A percentile compares a stretch with the other conserved stretches of the same genome.
phyloP scores from a whole-genome alignment of 2,113 vertebrate species.

The Ia io region DNA sequence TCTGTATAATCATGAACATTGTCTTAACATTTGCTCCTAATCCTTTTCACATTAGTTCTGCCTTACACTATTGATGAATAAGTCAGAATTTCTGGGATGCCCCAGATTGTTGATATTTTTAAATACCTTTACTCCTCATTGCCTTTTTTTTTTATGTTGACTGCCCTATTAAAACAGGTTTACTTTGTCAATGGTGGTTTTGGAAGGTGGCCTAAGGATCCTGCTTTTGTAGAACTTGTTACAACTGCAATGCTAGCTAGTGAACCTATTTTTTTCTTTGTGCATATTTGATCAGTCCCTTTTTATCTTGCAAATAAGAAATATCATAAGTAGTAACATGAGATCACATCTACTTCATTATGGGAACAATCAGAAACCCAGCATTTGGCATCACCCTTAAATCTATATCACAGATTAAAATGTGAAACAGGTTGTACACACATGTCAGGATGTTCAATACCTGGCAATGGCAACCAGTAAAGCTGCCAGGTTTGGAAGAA shows the following conservation, averaged over 20 bases:
- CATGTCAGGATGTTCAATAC: too few relatives aligned
- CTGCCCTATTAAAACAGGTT: not conserved
- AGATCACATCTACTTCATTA: not conserved
- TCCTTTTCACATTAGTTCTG: not conserved
- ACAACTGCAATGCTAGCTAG: not conserved
- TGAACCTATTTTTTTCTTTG: not conserved
- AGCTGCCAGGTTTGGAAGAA: not conserved
- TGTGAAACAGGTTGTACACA: not conserved
- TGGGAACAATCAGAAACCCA: not conserved
- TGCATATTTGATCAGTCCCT: not conserved
- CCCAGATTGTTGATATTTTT: not conserved
- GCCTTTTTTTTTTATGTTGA: not conserved
- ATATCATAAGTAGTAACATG: not conserved
- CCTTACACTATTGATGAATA: not conserved
- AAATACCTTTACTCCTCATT: not conserved
- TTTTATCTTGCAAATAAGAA: not conserved
- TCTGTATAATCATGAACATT: not conserved
- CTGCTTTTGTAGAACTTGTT: not conserved
- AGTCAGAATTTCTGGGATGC: not conserved
- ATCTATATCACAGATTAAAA: not conserved
- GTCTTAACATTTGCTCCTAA: not conserved
- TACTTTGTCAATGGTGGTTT: not conserved
- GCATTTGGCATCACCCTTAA: not conserved
- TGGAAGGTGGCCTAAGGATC: not conserved
- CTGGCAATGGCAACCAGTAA: not conserved